These are phyloP conservation scores for Phymanthus crucifer DNA, from an alignment of 92 coral and sea anemone genomes.

Conservation along the genomic window DNA sequence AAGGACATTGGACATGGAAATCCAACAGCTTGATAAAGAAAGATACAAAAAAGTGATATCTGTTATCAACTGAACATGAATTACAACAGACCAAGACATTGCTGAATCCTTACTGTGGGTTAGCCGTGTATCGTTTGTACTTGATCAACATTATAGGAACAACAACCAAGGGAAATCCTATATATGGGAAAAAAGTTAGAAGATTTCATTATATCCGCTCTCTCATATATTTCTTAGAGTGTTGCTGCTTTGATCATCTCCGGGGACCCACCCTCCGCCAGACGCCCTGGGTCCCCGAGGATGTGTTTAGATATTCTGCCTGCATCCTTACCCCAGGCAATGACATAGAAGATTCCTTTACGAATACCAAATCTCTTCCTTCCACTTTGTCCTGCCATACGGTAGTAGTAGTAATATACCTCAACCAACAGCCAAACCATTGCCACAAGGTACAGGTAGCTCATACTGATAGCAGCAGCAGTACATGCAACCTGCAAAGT, in stretches of 20 bases:
- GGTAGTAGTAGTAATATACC: slow-evolving; percentile 53
- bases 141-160: slow-evolving; percentile 41
- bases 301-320: not conserved
- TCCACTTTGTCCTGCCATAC: slow-evolving; percentile 24
- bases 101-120: slow-evolving; percentile 54
- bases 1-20: slow-evolving; percentile 53
- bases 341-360: slow-evolving; percentile 46
- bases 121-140: slow-evolving; percentile 28
- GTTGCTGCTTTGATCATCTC: not conserved
- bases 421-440: slow-evolving; percentile 63
- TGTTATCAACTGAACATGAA: not conserved
- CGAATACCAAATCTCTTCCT: not conserved
- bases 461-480: slow-evolving; percentile 60
- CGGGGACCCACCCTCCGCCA: not conserved
- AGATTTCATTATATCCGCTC: not conserved
- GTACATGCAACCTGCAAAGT: slow-evolving; percentile 55
- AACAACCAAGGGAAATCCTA: slow-evolving; percentile 57
- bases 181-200: not conserved
- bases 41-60: not conserved
- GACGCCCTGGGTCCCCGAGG: no score
- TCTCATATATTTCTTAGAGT: not conserved
- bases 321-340: slow-evolving; percentile 58
- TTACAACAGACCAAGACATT: not conserved
- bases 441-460: slow-evolving; percentile 66
- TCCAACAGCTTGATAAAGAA: slow-evolving; percentile 57